Evolutionary conservation across 2,113 vertebrate species (phyloP).

Genomic region (Sebastes fasciatus): DNA sequence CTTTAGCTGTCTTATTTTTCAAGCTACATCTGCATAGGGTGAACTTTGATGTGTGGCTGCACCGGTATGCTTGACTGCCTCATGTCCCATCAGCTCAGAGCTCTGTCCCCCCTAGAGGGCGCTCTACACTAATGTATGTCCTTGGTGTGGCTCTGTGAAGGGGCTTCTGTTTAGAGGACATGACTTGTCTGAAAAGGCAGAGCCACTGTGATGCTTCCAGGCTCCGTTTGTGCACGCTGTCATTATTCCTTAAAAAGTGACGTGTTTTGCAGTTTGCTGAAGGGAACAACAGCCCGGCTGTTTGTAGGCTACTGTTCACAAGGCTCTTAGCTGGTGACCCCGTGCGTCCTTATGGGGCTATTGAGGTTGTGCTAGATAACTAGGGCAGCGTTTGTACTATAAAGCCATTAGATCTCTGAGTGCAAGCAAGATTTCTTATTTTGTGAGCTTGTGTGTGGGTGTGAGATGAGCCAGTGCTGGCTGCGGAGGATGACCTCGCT

Average conservation of each 20-base stretch:
- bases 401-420: conserved; percentile 27
- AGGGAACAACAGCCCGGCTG: conserved; percentile 9
- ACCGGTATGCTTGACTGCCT: not conserved
- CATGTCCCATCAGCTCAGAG: not conserved
- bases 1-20: conserved; percentile 5
- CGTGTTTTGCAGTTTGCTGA: conserved; percentile 49
- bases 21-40: conserved; percentile 26
- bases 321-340: conserved; percentile 29
- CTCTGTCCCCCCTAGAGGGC: conserved; percentile 73
- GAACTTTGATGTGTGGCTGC: conserved; percentile 36
- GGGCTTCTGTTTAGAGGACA: conserved; percentile 56
- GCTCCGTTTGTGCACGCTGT: conserved; percentile 68
- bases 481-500: conserved; percentile 75
- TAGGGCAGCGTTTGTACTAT: conserved; percentile 13
- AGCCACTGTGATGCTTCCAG: conserved; percentile 54
- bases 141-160: conserved; percentile 7
- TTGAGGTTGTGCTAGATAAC: conserved; percentile 16
- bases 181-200: conserved; percentile 53
- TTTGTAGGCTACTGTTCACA: not conserved
- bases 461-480: conserved; percentile 71
- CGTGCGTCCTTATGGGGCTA: not conserved
- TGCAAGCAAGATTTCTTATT: conserved; percentile 33
- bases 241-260: conserved; percentile 62
- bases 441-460: conserved; percentile 53
- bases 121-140: conserved; percentile 51